Conservation (phyloP, 2,888 invertebrate species). For the Neoascia interrupta region DNA sequence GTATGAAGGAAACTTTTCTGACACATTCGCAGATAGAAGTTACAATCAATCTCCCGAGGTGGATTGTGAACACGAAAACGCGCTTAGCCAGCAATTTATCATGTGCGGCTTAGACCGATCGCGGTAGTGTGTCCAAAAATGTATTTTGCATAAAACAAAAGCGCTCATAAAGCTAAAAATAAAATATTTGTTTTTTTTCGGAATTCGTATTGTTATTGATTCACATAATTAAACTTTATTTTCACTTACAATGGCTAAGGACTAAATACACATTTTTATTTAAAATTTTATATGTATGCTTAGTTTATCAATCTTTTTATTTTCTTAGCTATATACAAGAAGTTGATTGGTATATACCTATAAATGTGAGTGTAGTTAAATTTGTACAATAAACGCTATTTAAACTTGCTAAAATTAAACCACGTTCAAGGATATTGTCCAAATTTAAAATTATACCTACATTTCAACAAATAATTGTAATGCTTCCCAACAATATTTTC, state of each 20-base stretch:
- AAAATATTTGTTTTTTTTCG: background rate
- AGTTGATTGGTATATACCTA: too few relatives aligned
- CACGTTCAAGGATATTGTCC: too few relatives aligned
- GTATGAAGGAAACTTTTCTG: slow-evolving; percentile 58
- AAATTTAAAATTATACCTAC: slow-evolving; percentile 24
- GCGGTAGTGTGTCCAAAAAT: slow-evolving; percentile 47
- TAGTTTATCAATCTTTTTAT: slow-evolving; percentile 7
- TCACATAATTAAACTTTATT: slow-evolving; percentile 32
- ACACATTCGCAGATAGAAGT: slow-evolving; percentile 64
- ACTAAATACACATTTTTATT: slow-evolving; percentile 38
- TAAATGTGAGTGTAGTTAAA: slow-evolving; percentile 24
- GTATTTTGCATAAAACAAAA: slow-evolving; percentile 27
- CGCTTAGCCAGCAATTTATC: slow-evolving; percentile 79
- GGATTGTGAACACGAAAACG: slow-evolving; percentile 78
- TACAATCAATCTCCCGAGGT: slow-evolving; percentile 77
- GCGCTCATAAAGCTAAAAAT: too few relatives aligned
- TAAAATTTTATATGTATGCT: background rate
- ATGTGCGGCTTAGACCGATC: slow-evolving; percentile 69
- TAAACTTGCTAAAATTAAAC: too few relatives aligned
- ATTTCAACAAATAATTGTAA: slow-evolving; percentile 1
- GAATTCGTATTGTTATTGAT: slow-evolving; percentile 23
- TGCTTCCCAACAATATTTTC: background rate
- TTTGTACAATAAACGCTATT: slow-evolving; percentile 55
- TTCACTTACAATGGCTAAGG: slow-evolving; percentile 37
- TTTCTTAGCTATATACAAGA: slow-evolving; percentile 21